phyloP scores from a whole-genome alignment of 2,113 vertebrate genomes.

The Calypte anna region DNA sequence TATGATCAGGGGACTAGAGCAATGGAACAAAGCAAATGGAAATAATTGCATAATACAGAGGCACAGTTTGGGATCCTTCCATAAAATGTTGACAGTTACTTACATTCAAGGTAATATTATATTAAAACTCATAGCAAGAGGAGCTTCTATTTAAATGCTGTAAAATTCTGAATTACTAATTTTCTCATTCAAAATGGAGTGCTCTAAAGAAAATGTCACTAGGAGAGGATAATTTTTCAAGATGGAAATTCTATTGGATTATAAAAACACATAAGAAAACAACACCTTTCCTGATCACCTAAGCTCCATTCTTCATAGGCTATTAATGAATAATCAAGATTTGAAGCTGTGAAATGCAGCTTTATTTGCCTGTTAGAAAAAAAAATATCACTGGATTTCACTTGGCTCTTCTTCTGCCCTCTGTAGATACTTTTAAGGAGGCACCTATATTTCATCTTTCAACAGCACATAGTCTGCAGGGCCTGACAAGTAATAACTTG shows the following conservation, averaged over 20 bases:
- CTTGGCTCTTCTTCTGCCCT: not conserved
- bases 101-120: not conserved
- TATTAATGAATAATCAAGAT: not conserved
- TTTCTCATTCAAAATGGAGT: not conserved
- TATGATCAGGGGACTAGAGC: not conserved
- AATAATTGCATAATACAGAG: not conserved
- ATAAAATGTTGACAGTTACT: not conserved
- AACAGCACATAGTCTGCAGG: not conserved
- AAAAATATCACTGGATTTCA: not conserved
- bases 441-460: slow-evolving; percentile 11
- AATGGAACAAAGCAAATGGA: not conserved
- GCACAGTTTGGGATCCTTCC: not conserved
- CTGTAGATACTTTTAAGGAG: not conserved
- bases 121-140: not conserved
- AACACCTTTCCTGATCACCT: not conserved
- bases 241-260: not conserved
- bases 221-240: not conserved
- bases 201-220: not conserved
- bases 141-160: not conserved
- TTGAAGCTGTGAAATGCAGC: not conserved
- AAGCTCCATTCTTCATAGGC: not conserved
- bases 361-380: not conserved
- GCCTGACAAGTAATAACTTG: slow-evolving; percentile 28
- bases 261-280: not conserved
- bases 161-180: not conserved